Base-by-base conservation (phyloP, 2,888 invertebrate genomes). In the Drosophila macrospina region DNA sequence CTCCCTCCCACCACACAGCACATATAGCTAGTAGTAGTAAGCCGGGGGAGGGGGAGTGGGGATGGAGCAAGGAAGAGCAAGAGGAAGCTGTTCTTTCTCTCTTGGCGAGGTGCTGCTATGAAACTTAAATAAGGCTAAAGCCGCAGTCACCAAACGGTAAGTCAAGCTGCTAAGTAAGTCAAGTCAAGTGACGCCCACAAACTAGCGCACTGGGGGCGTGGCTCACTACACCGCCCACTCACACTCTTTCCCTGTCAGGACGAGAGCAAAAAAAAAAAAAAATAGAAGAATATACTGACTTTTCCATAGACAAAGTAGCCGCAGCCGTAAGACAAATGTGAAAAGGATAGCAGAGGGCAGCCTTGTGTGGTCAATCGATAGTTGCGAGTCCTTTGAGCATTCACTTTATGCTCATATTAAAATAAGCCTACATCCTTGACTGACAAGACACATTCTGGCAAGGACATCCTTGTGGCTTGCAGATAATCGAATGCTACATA, bases 111-210 rank as follows among this genome's bases (percentile, higher is more conserved):
- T 57, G 57, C 15, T 50, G 37, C 57, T 24, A 24, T 45, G 60
- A 56, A 56, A 54, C 45, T 63, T 52, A 52, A 45, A 50, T 39
- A 57, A 39, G 42, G 47, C 56, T 10, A 56, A 45, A 52, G 52
- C 52, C 65, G 44, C 55, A 50, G 41, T 60, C 47, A 54, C 39
- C 72, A 45, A 74, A 57, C 54, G 60, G 37, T 63, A 75, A 74
- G 73, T 77, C 73, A 50, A 64, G 34, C 63, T 50, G 74, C 60
- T 56, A 61, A 73, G 77, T 72, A 68, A 68, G 50, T 69, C 63
- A 54, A 77, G 61, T 64, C 60, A 70, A 78, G 66, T 63, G 69
- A 64, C 56, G 51, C 39, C 45, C 10, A 28, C 28, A 11, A 51
- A 13, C 28, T 16, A 32, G 11, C 15, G 20, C 13, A 11, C 7